Evolutionary conservation across 2,113 vertebrate species (phyloP), one percentile per base, ranked within the genome.

Genomic region (Ictalurus punctatus): DNA sequence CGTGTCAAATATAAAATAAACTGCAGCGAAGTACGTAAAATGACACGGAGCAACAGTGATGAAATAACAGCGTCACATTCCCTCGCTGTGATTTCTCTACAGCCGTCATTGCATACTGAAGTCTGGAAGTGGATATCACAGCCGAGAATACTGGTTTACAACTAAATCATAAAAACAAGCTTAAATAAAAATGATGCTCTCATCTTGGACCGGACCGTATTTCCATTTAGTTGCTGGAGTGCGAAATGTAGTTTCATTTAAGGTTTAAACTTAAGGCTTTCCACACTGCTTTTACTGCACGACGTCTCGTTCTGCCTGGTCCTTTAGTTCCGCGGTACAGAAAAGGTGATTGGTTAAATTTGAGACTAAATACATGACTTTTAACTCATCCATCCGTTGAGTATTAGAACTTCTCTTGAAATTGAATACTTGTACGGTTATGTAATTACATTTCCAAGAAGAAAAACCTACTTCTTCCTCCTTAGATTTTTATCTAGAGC

Each of bases 1-100:
- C 76, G 80, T 88, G 81, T 58, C 87, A 84, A 25, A 16, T 34
- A 58, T 8, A 44, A 71, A 88, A 61, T 88, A 73, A 88, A 88
- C 79, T 73, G 52, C 86, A 44, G 25, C 27, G 34, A n/a, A 88
- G 65, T 52, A 10, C 48, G 48, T 73, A n/a, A 69, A 48, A 40
- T 73, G 65, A 88, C 69, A 71, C 58, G 10, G 37, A 8, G 79
- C 86, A n/a, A 21, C 69, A 82, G 65, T 54, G 27, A 83, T 73
- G 34, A 67, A 87, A 88, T 71, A 44, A 83, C 65, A 71, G 37
- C 52, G 17, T 40, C 78, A 40, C 69, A 48, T 80, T 80, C 44
- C 65, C 78, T 79, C 21, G 27, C 21, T 67, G 52, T 58, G 23
- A 81, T 69, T 37, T 61, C 30, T 61, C 40, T n/a, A 86, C 40